These are phyloP conservation scores for Sebastes goodei DNA, from an alignment of 2,797 vertebrate species.

Conservation along the genomic window DNA sequence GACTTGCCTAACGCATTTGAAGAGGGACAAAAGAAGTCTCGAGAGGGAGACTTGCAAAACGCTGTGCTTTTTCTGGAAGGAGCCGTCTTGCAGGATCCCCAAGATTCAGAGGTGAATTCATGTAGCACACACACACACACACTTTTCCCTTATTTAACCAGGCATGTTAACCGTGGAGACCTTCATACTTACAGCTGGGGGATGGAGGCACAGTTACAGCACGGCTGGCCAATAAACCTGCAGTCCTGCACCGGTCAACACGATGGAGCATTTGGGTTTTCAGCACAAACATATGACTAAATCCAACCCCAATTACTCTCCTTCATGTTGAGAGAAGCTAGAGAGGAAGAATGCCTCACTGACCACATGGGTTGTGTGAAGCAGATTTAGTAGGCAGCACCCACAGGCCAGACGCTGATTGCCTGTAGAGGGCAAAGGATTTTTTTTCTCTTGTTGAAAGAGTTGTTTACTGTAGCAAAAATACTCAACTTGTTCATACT, in stretches of 20 bases:
- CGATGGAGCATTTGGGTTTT: not conserved
- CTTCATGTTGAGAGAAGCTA: constrained; percentile 8
- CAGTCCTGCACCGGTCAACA: not conserved
- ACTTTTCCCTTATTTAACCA: not conserved
- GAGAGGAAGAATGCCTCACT: constrained; percentile 29
- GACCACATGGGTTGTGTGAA: constrained; percentile 34
- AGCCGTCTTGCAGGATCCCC: constrained; percentile 94
- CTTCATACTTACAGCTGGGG: not conserved
- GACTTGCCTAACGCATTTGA: constrained; percentile 96
- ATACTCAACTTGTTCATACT: constrained; percentile 31
- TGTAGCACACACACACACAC: not conserved
- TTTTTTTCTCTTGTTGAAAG: constrained; percentile 10
- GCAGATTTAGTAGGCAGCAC: constrained; percentile 43
- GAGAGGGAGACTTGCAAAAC: constrained; percentile 93
- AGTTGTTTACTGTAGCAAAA: constrained; percentile 64
- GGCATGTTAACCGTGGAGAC: not conserved
- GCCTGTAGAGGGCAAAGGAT: constrained; percentile 22
- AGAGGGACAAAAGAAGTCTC: constrained; percentile 92
- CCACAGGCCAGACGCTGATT: constrained; percentile 31
- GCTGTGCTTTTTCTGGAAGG: constrained; percentile 95
- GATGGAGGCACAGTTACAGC: not conserved
- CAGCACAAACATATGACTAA: not conserved
- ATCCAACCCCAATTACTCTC: constrained; percentile 8
- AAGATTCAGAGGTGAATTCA: constrained; percentile 92
- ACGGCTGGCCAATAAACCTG: not conserved